A percentile compares a stretch with the other conserved stretches of the same genome.
Conservation (phyloP, 2,113 vertebrate genomes). For the Colossoma macropomum region DNA sequence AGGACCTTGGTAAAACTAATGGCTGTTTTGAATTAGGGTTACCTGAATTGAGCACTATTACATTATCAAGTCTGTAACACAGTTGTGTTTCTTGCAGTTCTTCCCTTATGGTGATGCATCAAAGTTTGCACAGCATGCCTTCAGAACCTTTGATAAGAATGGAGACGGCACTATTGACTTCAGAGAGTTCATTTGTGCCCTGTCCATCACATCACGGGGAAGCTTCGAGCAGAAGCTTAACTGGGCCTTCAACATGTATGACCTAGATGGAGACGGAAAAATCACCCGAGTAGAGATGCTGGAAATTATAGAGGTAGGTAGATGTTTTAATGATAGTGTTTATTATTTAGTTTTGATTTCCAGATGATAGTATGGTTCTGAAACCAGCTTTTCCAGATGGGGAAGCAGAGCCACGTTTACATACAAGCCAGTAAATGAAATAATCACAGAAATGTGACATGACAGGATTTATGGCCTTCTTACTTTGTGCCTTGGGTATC, state of each 20-base stretch:
- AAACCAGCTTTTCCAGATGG: neutral
- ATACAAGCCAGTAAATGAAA: neutral
- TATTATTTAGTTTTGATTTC: neutral
- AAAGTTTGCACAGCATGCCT: slow-evolving; percentile 97
- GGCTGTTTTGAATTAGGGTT: neutral
- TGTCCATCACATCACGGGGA: slow-evolving; percentile 98
- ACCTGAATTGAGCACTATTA: neutral
- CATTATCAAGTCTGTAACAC: slow-evolving; percentile 35
- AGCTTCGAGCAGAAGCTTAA: slow-evolving; percentile 99
- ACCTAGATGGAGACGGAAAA: slow-evolving; percentile 98
- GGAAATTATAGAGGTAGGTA: slow-evolving; percentile 97
- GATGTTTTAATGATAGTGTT: neutral
- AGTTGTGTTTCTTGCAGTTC: slow-evolving; percentile 80
- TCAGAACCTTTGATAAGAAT: slow-evolving; percentile 99
- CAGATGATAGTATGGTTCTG: neutral
- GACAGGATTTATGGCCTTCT: neutral
- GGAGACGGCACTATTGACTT: slow-evolving; percentile 98
- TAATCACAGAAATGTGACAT: neutral
- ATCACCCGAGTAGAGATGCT: slow-evolving; percentile 99
- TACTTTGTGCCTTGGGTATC: neutral
- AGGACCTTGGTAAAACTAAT: too few relatives aligned
- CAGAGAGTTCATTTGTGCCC: slow-evolving; percentile 99
- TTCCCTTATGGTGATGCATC: slow-evolving; percentile 98
- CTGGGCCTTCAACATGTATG: slow-evolving; percentile 99
- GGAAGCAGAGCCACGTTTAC: neutral